Evolutionary conservation across 1,140 invertebrate species (phyloP), one percentile per base, ranked within the genome.

Genomic region (Bombus affinis): DNA sequence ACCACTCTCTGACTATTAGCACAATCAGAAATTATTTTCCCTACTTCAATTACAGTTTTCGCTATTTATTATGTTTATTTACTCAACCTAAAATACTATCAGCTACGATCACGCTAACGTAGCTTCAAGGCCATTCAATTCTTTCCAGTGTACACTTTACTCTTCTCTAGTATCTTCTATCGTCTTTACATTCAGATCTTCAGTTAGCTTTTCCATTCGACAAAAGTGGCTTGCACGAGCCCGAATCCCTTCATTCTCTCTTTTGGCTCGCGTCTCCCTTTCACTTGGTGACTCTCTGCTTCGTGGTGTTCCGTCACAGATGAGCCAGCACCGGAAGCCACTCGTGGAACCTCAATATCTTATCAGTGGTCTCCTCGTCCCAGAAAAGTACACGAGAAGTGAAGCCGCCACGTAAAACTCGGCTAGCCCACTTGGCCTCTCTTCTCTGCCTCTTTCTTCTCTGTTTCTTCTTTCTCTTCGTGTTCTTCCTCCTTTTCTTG

Each of bases 251-350:
- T 78, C 74, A 28, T 42, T 9, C 65, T 47, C 39, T 42, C 25
- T 53, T 71, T 72, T 79, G 44, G 25, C 35, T 15, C 13, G 73
- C 22, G 66, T 79, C 75, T 79, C 6, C 75, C 32, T 62, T 79
- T 84, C 75, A 84, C n/a, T 47, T 10, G 57, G 28, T n/a, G 65
- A 47, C 15, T 28, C 42, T 35, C 18, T 25, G 72, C 78, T 5
- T 18, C 28, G 32, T 68, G 47, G 13, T 72, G 35, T 59, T 53
- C 74, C 47, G 83, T 84, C 83, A 28, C 76, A 71, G 83, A 84
- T 84, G 83, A 84, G 66, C 66, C 76, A 44, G 47, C 75, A 84
- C 53, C 75, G 83, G 83, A 84, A 84, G 83, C 82, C 82, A 71
- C 75, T 57, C 47, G 25, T 68, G 75, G 44, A 47, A 59, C 81